Conservation (phyloP, 2,797 vertebrate species). For the Chaenodraco wilsoni region DNA sequence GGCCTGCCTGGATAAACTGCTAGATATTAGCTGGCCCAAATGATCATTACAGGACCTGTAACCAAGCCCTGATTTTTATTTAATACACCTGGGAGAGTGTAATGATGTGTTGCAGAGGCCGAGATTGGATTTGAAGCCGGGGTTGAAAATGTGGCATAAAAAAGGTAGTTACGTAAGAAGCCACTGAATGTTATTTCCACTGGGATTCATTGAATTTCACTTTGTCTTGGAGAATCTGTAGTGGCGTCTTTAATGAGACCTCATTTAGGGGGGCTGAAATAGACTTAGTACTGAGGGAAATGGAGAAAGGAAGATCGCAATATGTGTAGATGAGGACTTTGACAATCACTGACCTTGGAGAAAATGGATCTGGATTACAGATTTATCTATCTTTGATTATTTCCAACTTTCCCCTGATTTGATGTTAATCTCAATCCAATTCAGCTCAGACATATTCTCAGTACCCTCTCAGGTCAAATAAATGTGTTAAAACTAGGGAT, state of each 20-base stretch:
- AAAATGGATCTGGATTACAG: conserved; percentile 32
- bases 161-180: conserved; percentile 51
- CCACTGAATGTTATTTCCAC: conserved; percentile 44
- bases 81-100: conserved; percentile 66
- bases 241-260: conserved; percentile 69
- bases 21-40: conserved; percentile 72
- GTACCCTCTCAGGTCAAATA: conserved; percentile 57
- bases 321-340: conserved; percentile 47
- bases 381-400: conserved; percentile 71
- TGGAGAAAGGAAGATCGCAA: conserved; percentile 22
- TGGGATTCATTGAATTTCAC: conserved; percentile 70
- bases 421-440: conserved; percentile 68
- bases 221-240: conserved; percentile 60
- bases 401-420: conserved; percentile 55
- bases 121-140: conserved; percentile 50
- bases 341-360: conserved; percentile 67
- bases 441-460: conserved; percentile 56
- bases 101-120: conserved; percentile 55
- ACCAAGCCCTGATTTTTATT: conserved; percentile 71
- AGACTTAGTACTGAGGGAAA: conserved; percentile 52
- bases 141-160: conserved; percentile 44
- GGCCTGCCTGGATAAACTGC: conserved; percentile 70
- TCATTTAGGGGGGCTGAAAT: conserved; percentile 64
- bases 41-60: conserved; percentile 67
- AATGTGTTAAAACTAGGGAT: conserved; percentile 26